phyloP scores from a whole-genome alignment of 2,797 vertebrate species.

The Galago senegalensis region DNA sequence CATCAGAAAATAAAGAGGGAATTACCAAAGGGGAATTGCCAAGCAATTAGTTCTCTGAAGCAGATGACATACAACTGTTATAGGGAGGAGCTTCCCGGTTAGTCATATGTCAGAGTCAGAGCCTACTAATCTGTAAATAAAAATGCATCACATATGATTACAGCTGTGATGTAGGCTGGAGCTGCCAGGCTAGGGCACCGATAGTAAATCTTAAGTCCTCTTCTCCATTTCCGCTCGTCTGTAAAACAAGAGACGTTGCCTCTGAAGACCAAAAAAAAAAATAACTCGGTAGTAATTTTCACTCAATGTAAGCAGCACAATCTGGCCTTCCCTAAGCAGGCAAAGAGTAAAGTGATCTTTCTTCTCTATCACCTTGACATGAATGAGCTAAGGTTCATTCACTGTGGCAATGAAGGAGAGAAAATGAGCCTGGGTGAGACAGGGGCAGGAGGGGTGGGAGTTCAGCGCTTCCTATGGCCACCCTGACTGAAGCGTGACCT shows the following conservation, averaged over 20 bases:
- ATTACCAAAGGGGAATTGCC: slow-evolving; percentile 92
- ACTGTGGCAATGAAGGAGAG: background rate
- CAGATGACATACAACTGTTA: slow-evolving; percentile 91
- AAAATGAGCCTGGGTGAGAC: background rate
- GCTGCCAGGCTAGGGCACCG: slow-evolving; percentile 26
- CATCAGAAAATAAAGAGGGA: slow-evolving; percentile 92
- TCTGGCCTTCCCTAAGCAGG: background rate
- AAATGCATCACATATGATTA: slow-evolving; percentile 83
- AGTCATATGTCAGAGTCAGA: slow-evolving; percentile 88
- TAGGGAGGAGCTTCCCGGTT: slow-evolving; percentile 87
- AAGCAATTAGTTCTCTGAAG: slow-evolving; percentile 92
- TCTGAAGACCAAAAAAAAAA: background rate
- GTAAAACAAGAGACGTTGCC: background rate
- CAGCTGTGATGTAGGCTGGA: slow-evolving; percentile 71
- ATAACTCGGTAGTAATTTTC: background rate
- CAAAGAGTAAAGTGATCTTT: slow-evolving; percentile 2
- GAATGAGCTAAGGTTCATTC: background rate
- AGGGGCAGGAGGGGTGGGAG: background rate
- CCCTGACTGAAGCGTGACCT: background rate
- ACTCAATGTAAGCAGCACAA: slow-evolving; percentile 3
- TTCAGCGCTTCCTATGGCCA: slow-evolving; percentile 43
- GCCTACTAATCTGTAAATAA: slow-evolving; percentile 90
- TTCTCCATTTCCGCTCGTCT: background rate
- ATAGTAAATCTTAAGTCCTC: slow-evolving; percentile 71
- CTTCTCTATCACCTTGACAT: background rate